Conservation (phyloP, 2,888 invertebrate genomes). For the Troides helena region DNA sequence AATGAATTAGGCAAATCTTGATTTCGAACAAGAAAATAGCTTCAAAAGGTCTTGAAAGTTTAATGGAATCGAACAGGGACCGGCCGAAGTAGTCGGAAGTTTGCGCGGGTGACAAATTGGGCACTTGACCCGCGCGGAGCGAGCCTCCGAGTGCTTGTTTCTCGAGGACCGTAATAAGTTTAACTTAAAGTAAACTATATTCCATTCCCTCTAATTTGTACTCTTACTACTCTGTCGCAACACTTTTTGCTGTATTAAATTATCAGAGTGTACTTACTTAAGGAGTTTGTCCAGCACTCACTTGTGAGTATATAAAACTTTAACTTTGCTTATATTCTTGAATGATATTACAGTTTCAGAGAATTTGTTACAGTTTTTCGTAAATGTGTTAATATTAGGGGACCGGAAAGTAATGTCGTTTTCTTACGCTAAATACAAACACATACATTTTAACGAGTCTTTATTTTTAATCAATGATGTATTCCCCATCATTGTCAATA, state of each 20-base stretch:
- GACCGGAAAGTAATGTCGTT: too few relatives aligned
- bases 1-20: conserved; percentile 75
- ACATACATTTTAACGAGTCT: too few relatives aligned
- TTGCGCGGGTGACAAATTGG: conserved; percentile 80
- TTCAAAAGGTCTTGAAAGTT: conserved; percentile 79
- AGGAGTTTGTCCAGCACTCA: conserved; percentile 25
- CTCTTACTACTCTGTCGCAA: conserved; percentile 53
- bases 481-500: too few relatives aligned
- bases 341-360: conserved; percentile 29
- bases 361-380: neutral
- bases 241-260: conserved; percentile 64
- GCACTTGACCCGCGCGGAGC: conserved; percentile 76
- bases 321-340: conserved; percentile 17
- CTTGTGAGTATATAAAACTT: neutral
- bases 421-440: too few relatives aligned
- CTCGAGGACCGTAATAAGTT: conserved; percentile 79
- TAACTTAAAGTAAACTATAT: conserved; percentile 80
- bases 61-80: conserved; percentile 78
- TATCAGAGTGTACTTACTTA: conserved; percentile 50
- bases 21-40: conserved; percentile 76
- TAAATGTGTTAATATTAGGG: neutral
- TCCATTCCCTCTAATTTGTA: conserved; percentile 77
- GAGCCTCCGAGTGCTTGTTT: conserved; percentile 73
- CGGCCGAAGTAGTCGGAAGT: conserved; percentile 71
- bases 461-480: too few relatives aligned